phyloP scores from a whole-genome alignment of 2,113 vertebrate genomes.

The Sylvietta virens region DNA sequence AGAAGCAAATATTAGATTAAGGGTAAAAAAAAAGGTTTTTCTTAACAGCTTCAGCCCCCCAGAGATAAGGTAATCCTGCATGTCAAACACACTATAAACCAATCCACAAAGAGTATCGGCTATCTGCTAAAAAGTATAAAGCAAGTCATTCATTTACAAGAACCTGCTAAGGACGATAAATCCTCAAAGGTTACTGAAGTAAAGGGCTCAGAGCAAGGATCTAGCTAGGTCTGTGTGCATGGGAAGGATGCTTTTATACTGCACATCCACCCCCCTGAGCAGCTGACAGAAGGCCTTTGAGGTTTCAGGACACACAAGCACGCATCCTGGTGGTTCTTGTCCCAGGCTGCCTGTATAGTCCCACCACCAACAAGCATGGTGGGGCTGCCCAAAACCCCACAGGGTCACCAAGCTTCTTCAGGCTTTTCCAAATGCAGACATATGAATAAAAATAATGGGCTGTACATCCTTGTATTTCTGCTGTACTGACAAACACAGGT shows the following conservation, averaged over 20 bases:
- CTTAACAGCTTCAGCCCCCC: background rate
- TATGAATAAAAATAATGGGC: background rate
- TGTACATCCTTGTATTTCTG: background rate
- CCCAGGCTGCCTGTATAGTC: background rate
- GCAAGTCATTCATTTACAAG: background rate
- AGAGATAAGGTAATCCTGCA: background rate
- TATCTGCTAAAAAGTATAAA: background rate
- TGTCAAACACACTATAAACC: background rate
- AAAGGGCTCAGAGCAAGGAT: background rate
- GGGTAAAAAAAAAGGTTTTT: background rate
- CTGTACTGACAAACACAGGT: background rate
- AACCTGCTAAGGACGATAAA: background rate
- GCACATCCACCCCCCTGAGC: background rate
- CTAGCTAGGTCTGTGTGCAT: background rate
- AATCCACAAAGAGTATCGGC: background rate
- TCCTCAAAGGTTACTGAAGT: background rate
- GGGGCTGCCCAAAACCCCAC: background rate
- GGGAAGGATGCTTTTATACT: background rate
- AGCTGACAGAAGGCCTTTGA: background rate
- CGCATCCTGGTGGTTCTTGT: background rate
- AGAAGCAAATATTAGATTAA: background rate
- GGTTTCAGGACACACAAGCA: background rate
- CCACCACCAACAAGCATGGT: rapidly evolving
- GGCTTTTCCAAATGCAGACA: background rate
- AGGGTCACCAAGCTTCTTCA: background rate